These are phyloP conservation scores for Pangasius sanitwongsei DNA, from an alignment of 2,797 vertebrate species.

Conservation along the genomic window DNA sequence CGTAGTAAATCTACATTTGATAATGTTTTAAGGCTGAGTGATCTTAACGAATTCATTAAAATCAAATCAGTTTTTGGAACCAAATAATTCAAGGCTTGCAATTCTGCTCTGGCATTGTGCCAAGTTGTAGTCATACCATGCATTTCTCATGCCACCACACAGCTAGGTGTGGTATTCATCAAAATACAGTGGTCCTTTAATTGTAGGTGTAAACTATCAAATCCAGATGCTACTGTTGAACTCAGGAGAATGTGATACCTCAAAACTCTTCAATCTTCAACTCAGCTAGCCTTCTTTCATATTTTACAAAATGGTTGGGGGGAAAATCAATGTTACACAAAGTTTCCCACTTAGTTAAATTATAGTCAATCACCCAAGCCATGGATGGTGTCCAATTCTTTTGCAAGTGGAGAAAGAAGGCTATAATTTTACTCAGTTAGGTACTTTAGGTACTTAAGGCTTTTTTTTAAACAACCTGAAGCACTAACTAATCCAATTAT, in stretches of 20 bases:
- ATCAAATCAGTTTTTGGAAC: neutral
- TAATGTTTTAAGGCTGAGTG: neutral
- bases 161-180: neutral
- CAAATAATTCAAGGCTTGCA: neutral
- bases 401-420: constrained; percentile 19
- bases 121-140: neutral
- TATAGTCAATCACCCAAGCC: neutral
- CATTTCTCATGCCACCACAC: too few species aligned
- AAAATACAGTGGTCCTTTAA: neutral
- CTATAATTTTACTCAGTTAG: constrained; percentile 27
- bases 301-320: neutral
- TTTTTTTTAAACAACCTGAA: constrained; percentile 11
- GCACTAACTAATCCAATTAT: constrained; percentile 26
- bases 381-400: neutral
- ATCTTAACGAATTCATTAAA: neutral
- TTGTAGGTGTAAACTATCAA: neutral
- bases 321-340: neutral
- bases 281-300: neutral
- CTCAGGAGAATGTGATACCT: neutral
- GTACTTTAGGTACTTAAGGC: neutral
- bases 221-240: neutral
- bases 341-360: constrained; percentile 23
- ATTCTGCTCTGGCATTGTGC: neutral
- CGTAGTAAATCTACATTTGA: neutral
- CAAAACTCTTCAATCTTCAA: neutral